A percentile compares a stretch with the other conserved stretches of the same genome.
phyloP scores from a whole-genome alignment of 2,797 vertebrate genomes.

The Rhinichthys osculus region DNA sequence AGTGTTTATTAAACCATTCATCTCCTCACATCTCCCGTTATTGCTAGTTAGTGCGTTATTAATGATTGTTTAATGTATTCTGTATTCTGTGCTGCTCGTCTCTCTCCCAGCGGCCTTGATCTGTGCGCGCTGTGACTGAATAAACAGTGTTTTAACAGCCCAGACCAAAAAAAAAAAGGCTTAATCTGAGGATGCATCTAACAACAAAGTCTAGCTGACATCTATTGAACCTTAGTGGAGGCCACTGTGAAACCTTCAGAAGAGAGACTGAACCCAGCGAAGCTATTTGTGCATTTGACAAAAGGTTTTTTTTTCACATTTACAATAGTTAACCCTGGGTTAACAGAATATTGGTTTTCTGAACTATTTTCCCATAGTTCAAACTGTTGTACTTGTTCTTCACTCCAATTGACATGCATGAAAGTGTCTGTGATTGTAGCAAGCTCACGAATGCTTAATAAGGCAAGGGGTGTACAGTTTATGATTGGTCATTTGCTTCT shows the following conservation, averaged over 20 bases:
- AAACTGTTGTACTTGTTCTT: background rate
- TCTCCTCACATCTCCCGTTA: slow-evolving; percentile 29
- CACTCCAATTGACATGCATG: background rate
- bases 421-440: background rate
- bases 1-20: slow-evolving; percentile 44
- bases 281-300: slow-evolving; percentile 8
- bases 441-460: background rate
- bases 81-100: background rate
- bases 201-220: slow-evolving; percentile 27
- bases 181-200: slow-evolving; percentile 17
- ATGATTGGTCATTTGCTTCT: background rate
- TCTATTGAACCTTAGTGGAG: slow-evolving; percentile 6
- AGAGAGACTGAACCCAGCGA: background rate
- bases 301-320: background rate
- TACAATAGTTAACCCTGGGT: background rate
- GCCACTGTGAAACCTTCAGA: background rate
- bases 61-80: slow-evolving; percentile 48
- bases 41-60: slow-evolving; percentile 40
- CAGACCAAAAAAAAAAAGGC: background rate
- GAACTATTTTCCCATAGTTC: background rate
- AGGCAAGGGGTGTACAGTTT: background rate
- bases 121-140: slow-evolving; percentile 11
- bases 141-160: slow-evolving; percentile 32
- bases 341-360: background rate
- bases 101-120: slow-evolving; percentile 19